phyloP scores from a whole-genome alignment of 2,113 vertebrate species.

The Albula goreensis region DNA sequence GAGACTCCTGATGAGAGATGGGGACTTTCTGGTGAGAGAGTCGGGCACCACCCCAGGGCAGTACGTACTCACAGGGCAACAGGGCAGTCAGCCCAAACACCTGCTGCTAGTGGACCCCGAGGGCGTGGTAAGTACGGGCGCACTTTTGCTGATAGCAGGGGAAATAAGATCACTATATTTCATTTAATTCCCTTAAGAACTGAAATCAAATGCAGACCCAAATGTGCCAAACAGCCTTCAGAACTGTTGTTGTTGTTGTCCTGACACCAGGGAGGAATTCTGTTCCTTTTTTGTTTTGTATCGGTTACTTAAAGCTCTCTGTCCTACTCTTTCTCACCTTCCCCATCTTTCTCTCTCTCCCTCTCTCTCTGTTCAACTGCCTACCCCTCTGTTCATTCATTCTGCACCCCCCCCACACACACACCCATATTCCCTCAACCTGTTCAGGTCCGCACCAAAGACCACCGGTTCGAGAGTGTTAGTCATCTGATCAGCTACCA shows the following conservation, averaged over 20 bases:
- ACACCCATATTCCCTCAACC: neutral
- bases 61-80: slow-evolving; percentile 92
- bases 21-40: slow-evolving; percentile 94
- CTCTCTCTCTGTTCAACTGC: neutral
- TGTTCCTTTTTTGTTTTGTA: neutral
- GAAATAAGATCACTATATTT: too few relatives aligned
- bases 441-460: slow-evolving; percentile 89
- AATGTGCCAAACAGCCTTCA: neutral
- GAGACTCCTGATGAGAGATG: slow-evolving; percentile 82
- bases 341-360: neutral
- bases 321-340: neutral
- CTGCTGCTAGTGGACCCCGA: slow-evolving; percentile 93
- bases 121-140: slow-evolving; percentile 83
- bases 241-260: neutral
- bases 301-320: neutral
- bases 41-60: slow-evolving; percentile 92
- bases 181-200: neutral
- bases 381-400: neutral
- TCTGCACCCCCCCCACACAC: neutral
- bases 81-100: slow-evolving; percentile 91
- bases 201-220: neutral
- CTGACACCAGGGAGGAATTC: neutral
- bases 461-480: slow-evolving; percentile 94
- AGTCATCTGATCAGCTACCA: slow-evolving; percentile 98
- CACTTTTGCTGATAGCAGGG: neutral